A percentile compares a stretch with the other conserved stretches of the same genome.
Conservation (phyloP, 2,888 invertebrate genomes). For the Sarcophaga caerulescens region DNA sequence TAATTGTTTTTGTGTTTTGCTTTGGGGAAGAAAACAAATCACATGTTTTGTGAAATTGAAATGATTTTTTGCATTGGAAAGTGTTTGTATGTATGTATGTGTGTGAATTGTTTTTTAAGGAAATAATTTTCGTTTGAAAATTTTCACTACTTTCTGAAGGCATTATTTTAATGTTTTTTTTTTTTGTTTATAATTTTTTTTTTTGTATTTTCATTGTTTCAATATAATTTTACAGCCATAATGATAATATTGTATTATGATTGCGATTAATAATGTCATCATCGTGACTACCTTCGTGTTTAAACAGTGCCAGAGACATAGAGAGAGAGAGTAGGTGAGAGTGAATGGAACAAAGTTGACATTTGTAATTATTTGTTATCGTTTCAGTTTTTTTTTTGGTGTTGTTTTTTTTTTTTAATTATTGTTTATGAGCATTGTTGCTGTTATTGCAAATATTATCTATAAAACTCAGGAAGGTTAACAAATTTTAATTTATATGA, state of each 20-base stretch:
- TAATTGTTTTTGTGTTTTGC: neutral
- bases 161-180: slow-evolving; percentile 17
- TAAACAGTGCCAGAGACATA: neutral
- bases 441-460: slow-evolving; percentile 31
- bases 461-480: slow-evolving; percentile 18
- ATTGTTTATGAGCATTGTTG: neutral
- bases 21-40: neutral
- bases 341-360: neutral
- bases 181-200: neutral
- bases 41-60: slow-evolving; percentile 27
- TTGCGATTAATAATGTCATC: slow-evolving; percentile 49
- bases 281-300: slow-evolving; percentile 51
- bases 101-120: slow-evolving; percentile 33
- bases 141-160: slow-evolving; percentile 20
- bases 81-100: too few species aligned
- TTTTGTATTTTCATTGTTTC: neutral
- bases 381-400: slow-evolving; percentile 3
- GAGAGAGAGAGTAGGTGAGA: too few species aligned
- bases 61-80: slow-evolving; percentile 10
- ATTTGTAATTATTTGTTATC: slow-evolving; percentile 44
- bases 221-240: slow-evolving; percentile 21
- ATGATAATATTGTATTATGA: slow-evolving; percentile 29
- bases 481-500: neutral
- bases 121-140: slow-evolving; percentile 25
- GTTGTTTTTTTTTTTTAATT: slow-evolving; percentile 2